Evolutionary conservation across 2,113 vertebrate genomes (phyloP), one percentile per base, ranked within the genome.

Genomic region (Microtus pennsylvanicus): DNA sequence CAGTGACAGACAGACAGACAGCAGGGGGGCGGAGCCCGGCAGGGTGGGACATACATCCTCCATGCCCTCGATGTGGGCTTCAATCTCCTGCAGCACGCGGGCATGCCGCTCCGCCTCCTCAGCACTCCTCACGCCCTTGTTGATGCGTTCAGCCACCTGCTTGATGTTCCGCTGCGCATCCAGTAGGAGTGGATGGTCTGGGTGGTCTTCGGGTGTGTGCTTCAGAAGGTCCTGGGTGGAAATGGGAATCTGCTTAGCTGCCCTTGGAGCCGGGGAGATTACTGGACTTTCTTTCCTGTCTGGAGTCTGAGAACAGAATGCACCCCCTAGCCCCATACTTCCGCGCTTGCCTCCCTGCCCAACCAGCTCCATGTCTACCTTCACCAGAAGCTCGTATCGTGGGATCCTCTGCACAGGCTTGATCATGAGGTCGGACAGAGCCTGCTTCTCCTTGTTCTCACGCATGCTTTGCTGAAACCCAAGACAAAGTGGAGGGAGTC

Each of bases 371-470:
- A 65, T 10, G 47, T 97, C 97, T 96, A 99, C 99, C 99, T 99
- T 99, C 93, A 99, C 99, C 95, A 99, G 99, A 80, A 99, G 99
- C 97, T 99, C 99, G 0, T 99, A 99, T 86, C 99, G 99, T 2
- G 99, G 99, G 96, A 99, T 99, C 97, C 99, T 99, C 98, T 99
- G 99, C 90, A 99, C 99, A 0, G 99, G 99, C 78, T 99, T 99
- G 95, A 99, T 99, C 99, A 99, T 99, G 97, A 99, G 99, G 97
- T 99, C 99, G 0, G 99, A 99, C 78, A 99, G 99, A 0, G 99
- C 99, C 96, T 99, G 99, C 96, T 99, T 99, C 98, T 99, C 99
- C 95, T 99, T 99, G 99, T 99, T 99, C 98, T 99, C 99, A 67
- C 99, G 97, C 99, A 99, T 99, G 98, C 99, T 99, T 99, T 99